Percentiles rank a stretch among this genome's conserved stretches.
Evolutionary conservation across 2,888 invertebrate genomes (phyloP).

Genomic region (Leptothorax acervorum): DNA sequence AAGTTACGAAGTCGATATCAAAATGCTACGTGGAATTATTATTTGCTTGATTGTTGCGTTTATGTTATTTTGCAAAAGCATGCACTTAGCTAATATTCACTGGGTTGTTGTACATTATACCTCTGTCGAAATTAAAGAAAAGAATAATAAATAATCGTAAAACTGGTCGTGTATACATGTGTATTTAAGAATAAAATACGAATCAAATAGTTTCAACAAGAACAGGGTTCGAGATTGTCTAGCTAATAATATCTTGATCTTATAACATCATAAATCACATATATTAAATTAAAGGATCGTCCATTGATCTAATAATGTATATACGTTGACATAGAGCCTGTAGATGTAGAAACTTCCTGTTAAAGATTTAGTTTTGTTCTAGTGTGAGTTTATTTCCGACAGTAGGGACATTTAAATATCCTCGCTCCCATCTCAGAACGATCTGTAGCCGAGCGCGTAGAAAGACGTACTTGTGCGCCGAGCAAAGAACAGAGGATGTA

Average conservation of each 20-base stretch:
- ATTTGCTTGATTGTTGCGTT: constrained; percentile 75
- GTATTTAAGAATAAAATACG: constrained; percentile 1
- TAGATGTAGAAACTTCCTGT: constrained; percentile 4
- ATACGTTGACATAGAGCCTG: neutral
- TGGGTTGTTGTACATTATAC: constrained; percentile 75
- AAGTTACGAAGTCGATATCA: constrained; percentile 52
- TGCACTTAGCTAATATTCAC: constrained; percentile 79
- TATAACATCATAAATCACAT: neutral
- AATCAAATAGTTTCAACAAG: neutral
- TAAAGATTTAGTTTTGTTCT: constrained; percentile 12
- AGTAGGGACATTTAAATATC: constrained; percentile 17
- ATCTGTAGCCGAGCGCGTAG: neutral
- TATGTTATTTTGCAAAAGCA: constrained; percentile 79
- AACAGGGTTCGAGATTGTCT: neutral
- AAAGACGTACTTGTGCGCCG: constrained; percentile 3
- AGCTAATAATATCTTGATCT: constrained; percentile 2
- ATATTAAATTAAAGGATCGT: neutral
- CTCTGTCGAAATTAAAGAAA: neutral
- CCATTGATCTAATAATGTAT: neutral
- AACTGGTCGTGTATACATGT: neutral
- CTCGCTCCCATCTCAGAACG: neutral
- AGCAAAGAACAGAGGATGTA: constrained; percentile 4
- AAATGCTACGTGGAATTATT: constrained; percentile 69
- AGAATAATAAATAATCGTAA: neutral
- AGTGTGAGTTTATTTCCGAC: constrained; percentile 7